Base-by-base conservation (phyloP, 2,113 vertebrate genomes). In the Fulica atra region DNA sequence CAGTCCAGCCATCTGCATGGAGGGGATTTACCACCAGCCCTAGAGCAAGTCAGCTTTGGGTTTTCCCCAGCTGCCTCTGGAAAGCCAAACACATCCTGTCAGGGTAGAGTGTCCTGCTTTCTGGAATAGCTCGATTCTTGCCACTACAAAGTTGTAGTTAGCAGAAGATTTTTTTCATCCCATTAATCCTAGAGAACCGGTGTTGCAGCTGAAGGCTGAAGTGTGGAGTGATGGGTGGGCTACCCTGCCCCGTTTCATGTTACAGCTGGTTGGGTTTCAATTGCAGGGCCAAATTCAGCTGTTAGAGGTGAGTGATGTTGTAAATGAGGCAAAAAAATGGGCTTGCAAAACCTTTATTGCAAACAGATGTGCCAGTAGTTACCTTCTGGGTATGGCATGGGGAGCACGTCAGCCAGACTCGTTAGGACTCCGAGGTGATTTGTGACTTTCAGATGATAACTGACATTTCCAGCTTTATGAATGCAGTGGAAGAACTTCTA, bases 31-130 rank as follows among this genome's bases (percentile, higher is more conserved):
- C 28, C 80, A 91, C 59, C 64, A 73, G 50, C 69, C 66, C 50
- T 29, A 28, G 44, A 78, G 57, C 63, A 56, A 68, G 40, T 13
- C 72, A 86, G 40, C 77, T 40, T 65, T 80, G 31, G 3, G n/a
- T 95, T 77, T 57, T n/a, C 18, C 50, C 64, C 76, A 69, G 35
- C 44, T 83, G 63, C 54, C 76, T 77, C 66, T 81, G 77, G 40
- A 74, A 83, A 66, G 10, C 89, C 87, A 54, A 61, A 87, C 68
- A 28, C 56, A 66, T 18, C 77, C 60, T 74, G 4, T 61, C 38
- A 66, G 91, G 13, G 56, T 13, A 35, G 54, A 60, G 74, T n/a
- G 42, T 23, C 51, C 89, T 70, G 51, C 70, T 69, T 74, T 79
- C 88, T 40, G 5, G 69, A 80, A 42, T 40, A 59, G 54, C 59